Conservation (phyloP, 2,888 invertebrate species). For the Cataglyphis livida region DNA sequence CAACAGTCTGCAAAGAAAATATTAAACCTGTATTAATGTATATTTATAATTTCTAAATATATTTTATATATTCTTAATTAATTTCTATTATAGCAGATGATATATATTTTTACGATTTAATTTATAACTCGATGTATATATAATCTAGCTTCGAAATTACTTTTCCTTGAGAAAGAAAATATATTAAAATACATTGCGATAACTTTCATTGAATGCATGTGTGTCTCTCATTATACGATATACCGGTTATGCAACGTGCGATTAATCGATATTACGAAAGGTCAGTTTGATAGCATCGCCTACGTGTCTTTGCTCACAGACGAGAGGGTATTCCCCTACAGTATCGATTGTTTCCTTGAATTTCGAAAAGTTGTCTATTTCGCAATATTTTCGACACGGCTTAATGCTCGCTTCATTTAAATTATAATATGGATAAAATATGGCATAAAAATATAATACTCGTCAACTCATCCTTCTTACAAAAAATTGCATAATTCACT, state of each 20-base stretch:
- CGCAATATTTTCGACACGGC: constrained; percentile 14
- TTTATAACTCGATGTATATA: constrained; percentile 5
- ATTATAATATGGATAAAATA: neutral
- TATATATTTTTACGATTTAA: neutral
- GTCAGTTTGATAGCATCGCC: constrained; percentile 67
- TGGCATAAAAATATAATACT: constrained; percentile 3
- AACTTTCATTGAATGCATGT: constrained; percentile 22
- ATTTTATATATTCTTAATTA: neutral
- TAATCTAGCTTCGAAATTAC: neutral
- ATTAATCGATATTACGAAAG: constrained; percentile 74
- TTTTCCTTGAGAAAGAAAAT: constrained; percentile 13
- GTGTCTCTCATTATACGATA: constrained; percentile 33
- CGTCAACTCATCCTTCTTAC: neutral
- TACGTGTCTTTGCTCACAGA: constrained; percentile 50
- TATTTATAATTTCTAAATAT: neutral
- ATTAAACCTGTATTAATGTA: neutral
- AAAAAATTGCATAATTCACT: neutral
- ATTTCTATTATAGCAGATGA: constrained; percentile 15
- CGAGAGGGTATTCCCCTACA: constrained; percentile 64
- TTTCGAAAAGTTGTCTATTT: constrained; percentile 48
- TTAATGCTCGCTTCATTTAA: neutral
- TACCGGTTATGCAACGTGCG: constrained; percentile 62
- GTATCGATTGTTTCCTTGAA: constrained; percentile 62
- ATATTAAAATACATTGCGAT: constrained; percentile 8
- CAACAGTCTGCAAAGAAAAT: constrained; percentile 48